Evolutionary conservation across 2,113 vertebrate genomes (phyloP), one percentile per base, ranked within the genome.

Genomic region (Alosa alosa): DNA sequence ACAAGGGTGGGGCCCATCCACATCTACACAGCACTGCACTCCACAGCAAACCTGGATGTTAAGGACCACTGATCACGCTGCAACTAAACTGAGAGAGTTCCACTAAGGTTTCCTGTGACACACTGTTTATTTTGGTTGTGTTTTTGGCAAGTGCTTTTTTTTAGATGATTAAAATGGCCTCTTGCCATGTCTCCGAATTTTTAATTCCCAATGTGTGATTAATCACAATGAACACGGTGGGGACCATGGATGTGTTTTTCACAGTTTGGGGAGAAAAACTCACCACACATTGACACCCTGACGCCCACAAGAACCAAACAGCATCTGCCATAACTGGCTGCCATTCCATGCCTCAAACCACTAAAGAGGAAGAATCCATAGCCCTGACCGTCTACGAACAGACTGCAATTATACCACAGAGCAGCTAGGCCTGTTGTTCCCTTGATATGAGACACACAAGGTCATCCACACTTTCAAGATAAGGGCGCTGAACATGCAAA

Each of bases 301-400:
- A 78, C 72, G 13, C 72, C 72, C 72, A 78, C 72, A 3, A 39
- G 72, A 18, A 78, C 72, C 31, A 0, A 39, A 68, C 6, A 18
- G 25, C 72, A 78, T 78, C 72, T 78, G 72, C 25, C 72, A 78
- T 41, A 39, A 39, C 72, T 78, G 72, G 72, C 31, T 78, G 72
- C 72, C 72, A 36, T 78, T 78, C 72, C 41, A 44, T 44, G 41
- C 31, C 72, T 78, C 10, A 39, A 13, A 10, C 11, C 72, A 36
- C 72, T 18, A 39, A 39, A 13, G 72, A 78, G 72, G 13, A 78
- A 3, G 36, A 78, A 15, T 31, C 4, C 1, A 31, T 2, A 36
- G 72, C 31, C 13, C 15, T 31, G 25, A 72, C 0, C 8, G 15
- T 31, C 22, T 31, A 11, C 64, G 3, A 78, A 78, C 72, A 78